Evolutionary conservation across 2,888 invertebrate genomes (phyloP).

Genomic region (Chrysomela aeneicollis): DNA sequence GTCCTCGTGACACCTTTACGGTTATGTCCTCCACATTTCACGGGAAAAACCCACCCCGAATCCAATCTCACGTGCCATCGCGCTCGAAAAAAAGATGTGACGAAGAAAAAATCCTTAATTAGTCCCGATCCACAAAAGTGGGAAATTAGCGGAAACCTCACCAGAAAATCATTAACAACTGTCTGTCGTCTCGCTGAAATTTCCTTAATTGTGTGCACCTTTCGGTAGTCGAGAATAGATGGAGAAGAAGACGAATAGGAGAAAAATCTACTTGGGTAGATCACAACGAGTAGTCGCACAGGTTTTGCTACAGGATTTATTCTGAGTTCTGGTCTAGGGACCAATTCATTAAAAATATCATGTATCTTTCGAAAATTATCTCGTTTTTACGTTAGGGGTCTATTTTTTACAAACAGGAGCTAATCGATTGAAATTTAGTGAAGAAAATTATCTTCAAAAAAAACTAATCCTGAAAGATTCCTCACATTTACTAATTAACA

Average conservation of each 20-base stretch:
- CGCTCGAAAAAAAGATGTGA: conserved; percentile 19
- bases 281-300: neutral
- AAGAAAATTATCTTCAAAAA: too few relatives aligned
- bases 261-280: neutral
- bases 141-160: conserved; percentile 32
- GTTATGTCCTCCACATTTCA: conserved; percentile 16
- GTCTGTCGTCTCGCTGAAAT: conserved; percentile 33
- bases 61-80: conserved; percentile 21
- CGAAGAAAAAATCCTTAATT: conserved; percentile 23
- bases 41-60: conserved; percentile 8
- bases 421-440: too few relatives aligned
- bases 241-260: neutral
- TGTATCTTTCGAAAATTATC: too few relatives aligned
- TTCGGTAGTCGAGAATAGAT: conserved; percentile 23
- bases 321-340: too few relatives aligned
- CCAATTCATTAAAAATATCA: too few relatives aligned
- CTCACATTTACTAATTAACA: too few relatives aligned
- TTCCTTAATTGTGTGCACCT: conserved; percentile 46
- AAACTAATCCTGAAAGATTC: too few relatives aligned
- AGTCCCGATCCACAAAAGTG: conserved; percentile 24
- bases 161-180: conserved; percentile 39
- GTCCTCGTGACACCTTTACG: neutral
- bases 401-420: too few relatives aligned
- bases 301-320: neutral
- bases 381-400: too few relatives aligned